A percentile compares a stretch with the other conserved stretches of the same genome.
Conservation (phyloP, 2,888 invertebrate genomes). For the Lycaena phlaeas region DNA sequence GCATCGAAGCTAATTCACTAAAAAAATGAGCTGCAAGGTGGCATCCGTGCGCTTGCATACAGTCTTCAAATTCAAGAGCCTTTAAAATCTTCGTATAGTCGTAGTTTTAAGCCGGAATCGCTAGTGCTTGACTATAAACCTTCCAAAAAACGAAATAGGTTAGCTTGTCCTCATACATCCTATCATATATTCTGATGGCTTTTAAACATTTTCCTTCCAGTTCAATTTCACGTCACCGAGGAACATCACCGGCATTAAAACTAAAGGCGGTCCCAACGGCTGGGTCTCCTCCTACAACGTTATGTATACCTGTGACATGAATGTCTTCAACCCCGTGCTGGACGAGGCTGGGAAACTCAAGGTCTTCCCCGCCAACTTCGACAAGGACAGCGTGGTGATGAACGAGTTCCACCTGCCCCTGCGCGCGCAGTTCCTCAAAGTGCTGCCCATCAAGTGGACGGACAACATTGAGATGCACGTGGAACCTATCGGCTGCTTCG, state of each 20-base stretch:
- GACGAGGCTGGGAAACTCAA: constrained; percentile 56
- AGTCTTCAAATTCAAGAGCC: too few relatives aligned
- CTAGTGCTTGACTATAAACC: too few relatives aligned
- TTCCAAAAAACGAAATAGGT: too few relatives aligned
- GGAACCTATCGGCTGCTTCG: constrained; percentile 85
- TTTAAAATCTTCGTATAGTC: too few relatives aligned
- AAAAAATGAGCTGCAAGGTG: too few relatives aligned
- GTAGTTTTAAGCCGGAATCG: too few relatives aligned
- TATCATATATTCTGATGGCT: too few relatives aligned
- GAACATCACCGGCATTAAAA: constrained; percentile 84
- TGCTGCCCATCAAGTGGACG: constrained; percentile 82
- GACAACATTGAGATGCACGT: constrained; percentile 80
- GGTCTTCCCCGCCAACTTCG: constrained; percentile 82
- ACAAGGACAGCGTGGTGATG: constrained; percentile 71
- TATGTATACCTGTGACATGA: constrained; percentile 80
- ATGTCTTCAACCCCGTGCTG: constrained; percentile 76
- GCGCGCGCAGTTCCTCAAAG: constrained; percentile 78
- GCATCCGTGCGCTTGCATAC: too few relatives aligned
- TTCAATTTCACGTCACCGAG: constrained; percentile 84
- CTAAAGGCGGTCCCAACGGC: constrained; percentile 78
- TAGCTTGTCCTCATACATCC: too few relatives aligned
- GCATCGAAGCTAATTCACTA: too few relatives aligned
- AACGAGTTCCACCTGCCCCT: constrained; percentile 83
- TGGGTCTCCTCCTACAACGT: constrained; percentile 85
- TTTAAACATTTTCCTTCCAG: too few relatives aligned